These are phyloP conservation scores for Lissonota sp. DNA, from an alignment of 2,888 invertebrate genomes.

Conservation along the genomic window DNA sequence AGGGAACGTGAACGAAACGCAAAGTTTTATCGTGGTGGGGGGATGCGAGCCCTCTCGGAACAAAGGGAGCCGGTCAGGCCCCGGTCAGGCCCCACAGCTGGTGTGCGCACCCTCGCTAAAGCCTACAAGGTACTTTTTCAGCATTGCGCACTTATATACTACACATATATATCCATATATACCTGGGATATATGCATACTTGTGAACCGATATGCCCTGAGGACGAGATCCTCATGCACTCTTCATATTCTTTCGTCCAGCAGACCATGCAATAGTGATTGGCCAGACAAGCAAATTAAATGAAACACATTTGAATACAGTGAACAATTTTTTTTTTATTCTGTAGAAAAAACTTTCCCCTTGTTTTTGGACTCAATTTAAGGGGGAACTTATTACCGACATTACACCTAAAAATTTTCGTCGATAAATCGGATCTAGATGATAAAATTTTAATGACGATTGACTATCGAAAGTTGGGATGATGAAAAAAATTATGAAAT, in stretches of 20 bases:
- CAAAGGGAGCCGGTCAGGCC: constrained; percentile 62
- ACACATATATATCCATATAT: background rate
- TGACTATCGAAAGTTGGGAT: too few species aligned
- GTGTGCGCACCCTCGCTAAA: constrained; percentile 47
- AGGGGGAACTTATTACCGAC: too few species aligned
- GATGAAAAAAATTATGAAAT: too few species aligned
- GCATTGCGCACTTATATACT: background rate
- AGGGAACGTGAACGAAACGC: constrained; percentile 35
- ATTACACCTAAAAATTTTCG: too few species aligned
- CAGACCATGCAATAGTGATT: too few species aligned
- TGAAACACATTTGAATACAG: too few species aligned
- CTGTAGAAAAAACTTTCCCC: too few species aligned
- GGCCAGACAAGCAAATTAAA: too few species aligned
- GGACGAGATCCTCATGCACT: constrained; percentile 21
- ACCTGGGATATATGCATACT: constrained; percentile 1
- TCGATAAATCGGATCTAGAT: too few species aligned
- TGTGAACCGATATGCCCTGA: constrained; percentile 36
- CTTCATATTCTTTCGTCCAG: background rate
- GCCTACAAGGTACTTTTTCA: background rate
- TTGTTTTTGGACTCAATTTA: too few species aligned
- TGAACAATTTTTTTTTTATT: too few species aligned
- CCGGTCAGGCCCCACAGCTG: constrained; percentile 60
- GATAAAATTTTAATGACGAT: too few species aligned
- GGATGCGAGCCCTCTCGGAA: constrained; percentile 37
- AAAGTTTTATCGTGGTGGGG: constrained; percentile 44